Evolutionary conservation across 2,797 vertebrate genomes (phyloP).

Genomic region (Anguilla pacifica): DNA sequence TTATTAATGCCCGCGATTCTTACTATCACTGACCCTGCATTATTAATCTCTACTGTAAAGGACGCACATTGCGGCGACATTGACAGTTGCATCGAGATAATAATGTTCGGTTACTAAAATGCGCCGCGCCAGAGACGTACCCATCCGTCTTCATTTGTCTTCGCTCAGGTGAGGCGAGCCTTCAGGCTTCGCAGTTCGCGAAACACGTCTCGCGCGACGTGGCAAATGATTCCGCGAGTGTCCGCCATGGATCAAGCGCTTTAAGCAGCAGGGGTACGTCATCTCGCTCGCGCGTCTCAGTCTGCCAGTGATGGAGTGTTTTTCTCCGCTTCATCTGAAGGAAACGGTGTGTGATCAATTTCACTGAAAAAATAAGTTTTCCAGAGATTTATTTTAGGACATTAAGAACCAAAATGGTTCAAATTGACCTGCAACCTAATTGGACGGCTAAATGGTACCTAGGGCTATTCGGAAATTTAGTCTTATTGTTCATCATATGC

Average conservation of each 20-base stretch:
- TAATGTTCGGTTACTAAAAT: conserved; percentile 46
- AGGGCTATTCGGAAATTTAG: not conserved
- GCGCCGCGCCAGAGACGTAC: conserved; percentile 42
- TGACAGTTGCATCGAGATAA: conserved; percentile 50
- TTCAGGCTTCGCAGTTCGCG: conserved; percentile 59
- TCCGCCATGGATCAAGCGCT: conserved; percentile 28
- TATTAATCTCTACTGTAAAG: conserved; percentile 45
- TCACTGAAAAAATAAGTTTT: too few species aligned
- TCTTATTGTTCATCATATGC: not conserved
- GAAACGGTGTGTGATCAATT: conserved; percentile 67
- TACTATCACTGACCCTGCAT: conserved; percentile 37
- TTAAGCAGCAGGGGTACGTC: conserved; percentile 54
- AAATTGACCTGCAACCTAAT: too few species aligned
- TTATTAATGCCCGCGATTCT: conserved; percentile 26
- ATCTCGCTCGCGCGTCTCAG: conserved; percentile 73
- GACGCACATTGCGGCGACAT: conserved; percentile 39
- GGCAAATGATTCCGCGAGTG: conserved; percentile 58
- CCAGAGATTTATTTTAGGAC: too few species aligned
- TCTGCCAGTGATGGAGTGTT: conserved; percentile 66
- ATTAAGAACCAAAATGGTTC: too few species aligned
- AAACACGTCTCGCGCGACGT: conserved; percentile 52
- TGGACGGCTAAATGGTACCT: too few species aligned
- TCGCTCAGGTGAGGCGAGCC: conserved; percentile 46
- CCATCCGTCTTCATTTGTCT: conserved; percentile 59
- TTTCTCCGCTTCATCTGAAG: conserved; percentile 70